Conservation (phyloP, 2,113 vertebrate species). For the Leptocoma aspasia region DNA sequence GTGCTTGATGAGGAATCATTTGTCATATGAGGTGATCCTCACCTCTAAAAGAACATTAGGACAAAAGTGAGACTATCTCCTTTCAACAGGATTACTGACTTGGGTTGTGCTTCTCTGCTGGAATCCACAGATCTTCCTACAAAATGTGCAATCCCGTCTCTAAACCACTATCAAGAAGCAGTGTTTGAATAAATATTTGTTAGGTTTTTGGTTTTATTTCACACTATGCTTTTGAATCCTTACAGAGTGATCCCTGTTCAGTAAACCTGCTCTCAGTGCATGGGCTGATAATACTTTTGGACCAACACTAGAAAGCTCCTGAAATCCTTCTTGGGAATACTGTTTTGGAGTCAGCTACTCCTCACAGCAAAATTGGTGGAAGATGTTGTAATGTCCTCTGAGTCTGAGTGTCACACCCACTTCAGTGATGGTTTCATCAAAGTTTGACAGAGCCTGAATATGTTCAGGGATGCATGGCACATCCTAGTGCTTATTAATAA, state of each 20-base stretch:
- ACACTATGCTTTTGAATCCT: not conserved
- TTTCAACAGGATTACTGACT: not conserved
- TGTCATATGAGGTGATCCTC: not conserved
- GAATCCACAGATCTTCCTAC: not conserved
- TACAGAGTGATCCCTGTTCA: not conserved
- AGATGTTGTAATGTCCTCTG: not conserved
- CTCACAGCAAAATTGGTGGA: not conserved
- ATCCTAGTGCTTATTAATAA: not conserved
- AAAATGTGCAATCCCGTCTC: not conserved
- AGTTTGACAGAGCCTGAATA: not conserved
- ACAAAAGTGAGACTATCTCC: not conserved
- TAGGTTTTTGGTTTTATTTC: not conserved
- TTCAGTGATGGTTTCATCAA: not conserved
- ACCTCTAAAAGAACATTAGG: not conserved
- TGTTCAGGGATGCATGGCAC: not conserved
- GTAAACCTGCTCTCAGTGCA: not conserved
- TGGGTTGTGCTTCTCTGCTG: not conserved
- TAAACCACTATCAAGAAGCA: not conserved
- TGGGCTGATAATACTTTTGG: not conserved
- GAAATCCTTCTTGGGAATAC: not conserved
- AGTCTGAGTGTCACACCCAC: not conserved
- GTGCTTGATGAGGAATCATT: not conserved
- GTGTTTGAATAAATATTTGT: not conserved
- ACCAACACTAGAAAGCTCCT: not conserved
- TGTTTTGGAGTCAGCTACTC: not conserved